Evolutionary conservation across 2,113 vertebrate species (phyloP).

Genomic region (Barnardius zonarius): DNA sequence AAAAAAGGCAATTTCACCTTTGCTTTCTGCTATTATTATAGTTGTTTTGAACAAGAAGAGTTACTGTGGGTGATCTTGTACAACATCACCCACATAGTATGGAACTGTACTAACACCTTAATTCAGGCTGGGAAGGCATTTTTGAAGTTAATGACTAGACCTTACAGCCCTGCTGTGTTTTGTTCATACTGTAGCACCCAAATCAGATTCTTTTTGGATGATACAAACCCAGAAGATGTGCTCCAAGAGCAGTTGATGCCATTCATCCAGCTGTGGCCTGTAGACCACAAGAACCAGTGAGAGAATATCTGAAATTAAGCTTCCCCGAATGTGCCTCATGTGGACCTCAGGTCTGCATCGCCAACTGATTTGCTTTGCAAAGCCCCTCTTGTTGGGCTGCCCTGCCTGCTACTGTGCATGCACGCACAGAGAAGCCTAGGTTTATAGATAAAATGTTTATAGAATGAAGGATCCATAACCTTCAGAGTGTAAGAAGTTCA

Average conservation of each 20-base stretch:
- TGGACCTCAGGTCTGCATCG: background rate
- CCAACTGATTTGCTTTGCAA: rapidly evolving
- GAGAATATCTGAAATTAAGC: background rate
- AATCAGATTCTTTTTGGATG: background rate
- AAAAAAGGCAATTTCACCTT: background rate
- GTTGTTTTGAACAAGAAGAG: background rate
- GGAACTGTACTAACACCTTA: background rate
- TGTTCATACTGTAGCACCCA: background rate
- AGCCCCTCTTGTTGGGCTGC: background rate
- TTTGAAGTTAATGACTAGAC: background rate
- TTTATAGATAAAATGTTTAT: background rate
- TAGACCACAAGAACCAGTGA: background rate
- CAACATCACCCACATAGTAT: background rate
- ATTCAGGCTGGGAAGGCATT: background rate
- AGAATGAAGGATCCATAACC: background rate
- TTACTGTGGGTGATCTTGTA: background rate
- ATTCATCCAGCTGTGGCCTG: background rate
- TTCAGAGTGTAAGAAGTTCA: background rate
- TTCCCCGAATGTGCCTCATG: background rate
- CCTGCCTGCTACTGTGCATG: background rate
- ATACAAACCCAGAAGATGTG: background rate
- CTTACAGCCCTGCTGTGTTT: background rate
- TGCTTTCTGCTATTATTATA: background rate
- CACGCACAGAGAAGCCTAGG: background rate
- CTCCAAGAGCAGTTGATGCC: background rate